Base-by-base conservation (phyloP, 2,888 invertebrate species). In the Phlogophora meticulosa region DNA sequence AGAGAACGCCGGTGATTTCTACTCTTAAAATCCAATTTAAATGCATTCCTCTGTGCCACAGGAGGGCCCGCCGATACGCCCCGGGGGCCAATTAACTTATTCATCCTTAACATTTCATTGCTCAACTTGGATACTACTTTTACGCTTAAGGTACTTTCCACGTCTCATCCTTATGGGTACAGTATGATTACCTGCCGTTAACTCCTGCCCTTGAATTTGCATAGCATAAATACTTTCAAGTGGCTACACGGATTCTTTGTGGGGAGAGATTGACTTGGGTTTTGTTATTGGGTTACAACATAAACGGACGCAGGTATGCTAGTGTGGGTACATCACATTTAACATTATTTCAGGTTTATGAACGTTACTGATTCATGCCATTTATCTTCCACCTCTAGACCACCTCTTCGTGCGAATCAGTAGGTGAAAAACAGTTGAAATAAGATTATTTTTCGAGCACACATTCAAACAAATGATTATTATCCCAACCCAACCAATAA, bases 21-120 rank as follows among this genome's bases (percentile, higher is more conserved):
- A 93, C 94, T 95, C 95, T 95, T 95, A 95, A 95, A 95, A 95
- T 94, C 95, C 95, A 95, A 95, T 95, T 95, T 95, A 95, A 95
- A 95, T 95, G 95, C 95, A 95, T 95, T 95, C 95, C 95, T 94
- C 94, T 94, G 94, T 92, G 94, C 93, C 95, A 90, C 94, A 93
- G 94, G 93, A 93, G 93, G 90, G 90, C 85, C 88, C 90, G 90
- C 89, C 94, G 94, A 94, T 95, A 94, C 94, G 91, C 94, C 93
- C 92, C 88, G 82, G 94, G 92, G 95, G 88, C 92, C 95, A 95
- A 95, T 95, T 95, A 95, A 94, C 94, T 94, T 95, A 95, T 95
- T 94, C 95, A 94, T 94, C 94, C 95, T 93, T 94, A 94, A 94
- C 94, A 93, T 94, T 95, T 94, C 92, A 94, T 94, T 94, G 94